Evolutionary conservation across 2,113 vertebrate genomes (phyloP).

Genomic region (Columba livia): DNA sequence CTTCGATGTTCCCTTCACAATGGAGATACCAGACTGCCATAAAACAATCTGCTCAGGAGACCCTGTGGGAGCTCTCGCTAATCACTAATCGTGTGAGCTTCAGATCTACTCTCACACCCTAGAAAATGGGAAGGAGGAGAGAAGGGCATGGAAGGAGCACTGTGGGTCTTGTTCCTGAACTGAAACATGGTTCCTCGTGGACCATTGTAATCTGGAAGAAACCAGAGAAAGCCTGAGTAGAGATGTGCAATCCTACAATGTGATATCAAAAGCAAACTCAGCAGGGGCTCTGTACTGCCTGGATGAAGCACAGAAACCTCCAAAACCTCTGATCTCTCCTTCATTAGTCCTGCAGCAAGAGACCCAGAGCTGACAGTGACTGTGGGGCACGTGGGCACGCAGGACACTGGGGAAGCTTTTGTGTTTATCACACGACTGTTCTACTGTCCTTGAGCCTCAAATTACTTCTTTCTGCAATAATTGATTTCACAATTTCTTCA

Average conservation of each 20-base stretch:
- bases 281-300: not conserved
- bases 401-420: not conserved
- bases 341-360: not conserved
- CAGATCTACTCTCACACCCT: accelerated
- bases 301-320: not conserved
- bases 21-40: not conserved
- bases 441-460: not conserved
- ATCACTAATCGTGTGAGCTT: not conserved
- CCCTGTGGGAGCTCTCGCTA: not conserved
- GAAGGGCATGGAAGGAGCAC: not conserved
- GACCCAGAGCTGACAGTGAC: not conserved
- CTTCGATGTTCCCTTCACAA: not conserved
- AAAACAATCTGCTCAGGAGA: not conserved
- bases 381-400: not conserved
- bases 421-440: not conserved
- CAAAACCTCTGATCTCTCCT: too few relatives aligned
- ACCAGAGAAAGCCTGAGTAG: not conserved
- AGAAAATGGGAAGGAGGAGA: not conserved
- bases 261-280: not conserved
- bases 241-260: not conserved
- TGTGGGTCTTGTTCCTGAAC: not conserved
- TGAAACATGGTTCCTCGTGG: not conserved
- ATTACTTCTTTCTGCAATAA: not conserved
- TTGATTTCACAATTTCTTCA: not conserved
- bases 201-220: not conserved